Base-by-base conservation (phyloP, 2,113 vertebrate species). In the Leuciscus idus region DNA sequence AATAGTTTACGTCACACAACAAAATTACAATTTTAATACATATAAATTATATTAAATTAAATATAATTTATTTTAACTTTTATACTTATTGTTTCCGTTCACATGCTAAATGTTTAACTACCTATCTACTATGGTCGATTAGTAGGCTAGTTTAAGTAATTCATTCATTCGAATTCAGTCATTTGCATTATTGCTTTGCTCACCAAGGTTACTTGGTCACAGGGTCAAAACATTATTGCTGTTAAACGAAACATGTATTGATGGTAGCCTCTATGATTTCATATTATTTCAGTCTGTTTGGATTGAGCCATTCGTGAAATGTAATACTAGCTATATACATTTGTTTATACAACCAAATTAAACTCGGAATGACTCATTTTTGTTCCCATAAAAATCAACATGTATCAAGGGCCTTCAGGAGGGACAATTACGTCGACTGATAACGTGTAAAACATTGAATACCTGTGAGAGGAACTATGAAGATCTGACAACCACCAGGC, bases 361-460 rank as follows among this genome's bases (percentile, higher is more conserved):
- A 87, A 62, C 64, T 30, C 64, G 30, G 21, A 26, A 62, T 83
- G 30, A 55, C 72, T 48, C 39, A 50, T 55, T 59, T 33, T 85
- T 66, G 21, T 46, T 19, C 59, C 9, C 43, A 28, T 64, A 66
- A 76, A 80, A 79, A 28, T 33, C 77, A 64, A 26, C n/a, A 52
- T 17, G 83, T 17, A 33, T 59, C n/a, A 36, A 30, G 79, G 52
- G 61, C 36, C 46, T 85, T 77, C 13, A 73, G 57, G 57, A 39
- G 59, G 79, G 73, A 84, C 79, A 39, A 50, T 48, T 48, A 55
- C 43, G 15, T 85, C 70, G 70, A 87, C 76, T 81, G 86, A 84
- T 85, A 84, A 77, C 70, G 77, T 80, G 76, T 74, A 76, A 81
- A 30, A 30, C 62, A 82, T 17, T 75, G 77, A 87, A 84, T 36